A percentile compares a stretch with the other conserved stretches of the same genome.
phyloP scores from a whole-genome alignment of 1,140 invertebrate species.

The Drosophila sturtevanti region DNA sequence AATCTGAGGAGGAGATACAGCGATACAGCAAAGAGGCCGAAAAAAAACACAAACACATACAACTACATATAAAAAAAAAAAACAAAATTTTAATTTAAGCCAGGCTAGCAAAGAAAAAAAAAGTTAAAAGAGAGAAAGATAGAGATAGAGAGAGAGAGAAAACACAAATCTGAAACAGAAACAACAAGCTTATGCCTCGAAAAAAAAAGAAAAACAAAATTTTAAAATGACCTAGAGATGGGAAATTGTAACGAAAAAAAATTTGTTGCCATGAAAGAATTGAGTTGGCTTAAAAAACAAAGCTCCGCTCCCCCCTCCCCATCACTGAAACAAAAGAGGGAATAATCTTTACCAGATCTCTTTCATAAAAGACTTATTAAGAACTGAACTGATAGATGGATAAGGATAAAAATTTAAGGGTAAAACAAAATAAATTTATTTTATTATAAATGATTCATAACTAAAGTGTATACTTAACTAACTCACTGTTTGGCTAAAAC shows the following conservation, averaged over 20 bases:
- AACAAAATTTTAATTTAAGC: constrained; percentile 66
- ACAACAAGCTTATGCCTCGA: constrained; percentile 39
- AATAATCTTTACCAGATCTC: too few relatives aligned
- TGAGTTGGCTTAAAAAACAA: too few relatives aligned
- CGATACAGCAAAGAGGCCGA: constrained; percentile 2
- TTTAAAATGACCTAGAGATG: constrained; percentile 9
- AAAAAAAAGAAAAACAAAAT: constrained; percentile 20
- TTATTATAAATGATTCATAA: too few relatives aligned
- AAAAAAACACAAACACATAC: constrained; percentile 28
- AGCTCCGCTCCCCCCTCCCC: too few relatives aligned
- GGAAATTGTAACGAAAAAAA: not conserved
- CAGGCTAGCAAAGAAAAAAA: constrained; percentile 39
- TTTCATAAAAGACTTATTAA: too few relatives aligned
- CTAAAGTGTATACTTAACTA: too few relatives aligned
- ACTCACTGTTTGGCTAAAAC: too few relatives aligned
- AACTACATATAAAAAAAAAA: constrained; percentile 40
- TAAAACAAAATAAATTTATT: too few relatives aligned
- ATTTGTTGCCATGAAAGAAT: too few relatives aligned
- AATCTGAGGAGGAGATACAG: constrained; percentile 15
- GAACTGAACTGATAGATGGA: too few relatives aligned
- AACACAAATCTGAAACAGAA: constrained; percentile 18
- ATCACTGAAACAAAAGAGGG: too few relatives aligned
- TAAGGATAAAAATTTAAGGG: too few relatives aligned
- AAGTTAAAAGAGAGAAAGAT: constrained; percentile 14
- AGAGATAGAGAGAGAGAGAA: not conserved